Evolutionary conservation across 1,140 invertebrate genomes (phyloP).

Genomic region (Cyphomyrmex costatus): DNA sequence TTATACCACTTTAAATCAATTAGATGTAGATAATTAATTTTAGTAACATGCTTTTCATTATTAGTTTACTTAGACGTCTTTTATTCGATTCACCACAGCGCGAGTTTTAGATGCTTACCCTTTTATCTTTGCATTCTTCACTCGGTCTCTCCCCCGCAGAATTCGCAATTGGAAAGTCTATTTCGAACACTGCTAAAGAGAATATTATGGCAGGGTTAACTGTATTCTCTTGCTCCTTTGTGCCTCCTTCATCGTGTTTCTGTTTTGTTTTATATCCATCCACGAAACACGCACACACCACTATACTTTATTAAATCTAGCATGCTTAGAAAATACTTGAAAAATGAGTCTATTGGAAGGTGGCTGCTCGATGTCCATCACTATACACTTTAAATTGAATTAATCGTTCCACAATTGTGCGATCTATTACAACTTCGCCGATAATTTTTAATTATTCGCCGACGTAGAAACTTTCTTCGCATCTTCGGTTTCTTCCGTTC

Average conservation of each 20-base stretch:
- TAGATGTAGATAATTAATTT: constrained; percentile 74
- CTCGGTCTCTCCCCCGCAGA: constrained; percentile 11
- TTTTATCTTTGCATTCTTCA: constrained; percentile 24
- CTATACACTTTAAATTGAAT: constrained; percentile 77
- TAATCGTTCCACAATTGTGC: constrained; percentile 35
- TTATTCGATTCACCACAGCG: constrained; percentile 7
- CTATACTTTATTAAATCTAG: constrained; percentile 79
- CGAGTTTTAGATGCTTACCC: constrained; percentile 35
- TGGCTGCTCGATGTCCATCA: constrained; percentile 79
- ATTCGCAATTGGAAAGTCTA: constrained; percentile 42
- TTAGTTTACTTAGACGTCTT: constrained; percentile 41
- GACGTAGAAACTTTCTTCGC: neutral
- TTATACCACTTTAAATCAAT: constrained; percentile 71
- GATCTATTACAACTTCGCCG: neutral
- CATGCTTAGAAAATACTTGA: constrained; percentile 86
- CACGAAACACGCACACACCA: constrained; percentile 75
- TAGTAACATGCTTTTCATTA: constrained; percentile 32
- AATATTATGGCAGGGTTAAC: constrained; percentile 55
- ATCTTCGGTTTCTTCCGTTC: neutral
- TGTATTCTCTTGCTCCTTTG: constrained; percentile 17
- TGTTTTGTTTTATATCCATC: constrained; percentile 49
- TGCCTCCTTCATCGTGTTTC: constrained; percentile 18
- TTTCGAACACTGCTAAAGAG: constrained; percentile 45
- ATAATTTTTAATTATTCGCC: too few relatives aligned
- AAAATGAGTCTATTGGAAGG: constrained; percentile 84